phyloP scores from a whole-genome alignment of 2,113 vertebrate genomes.

The Heterochromis multidens region DNA sequence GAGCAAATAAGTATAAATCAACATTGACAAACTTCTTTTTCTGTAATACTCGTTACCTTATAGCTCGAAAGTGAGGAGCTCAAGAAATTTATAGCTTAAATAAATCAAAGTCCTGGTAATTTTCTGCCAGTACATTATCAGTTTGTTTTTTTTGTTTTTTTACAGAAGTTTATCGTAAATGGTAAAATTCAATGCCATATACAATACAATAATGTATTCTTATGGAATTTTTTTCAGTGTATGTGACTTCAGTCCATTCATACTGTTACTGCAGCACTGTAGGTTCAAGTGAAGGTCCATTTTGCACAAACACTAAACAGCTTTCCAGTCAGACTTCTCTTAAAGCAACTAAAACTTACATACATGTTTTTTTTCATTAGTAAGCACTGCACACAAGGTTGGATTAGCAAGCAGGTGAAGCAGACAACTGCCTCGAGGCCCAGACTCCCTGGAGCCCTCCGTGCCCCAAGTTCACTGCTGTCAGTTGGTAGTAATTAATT shows the following conservation, averaged over 20 bases:
- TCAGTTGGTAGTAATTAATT: not conserved
- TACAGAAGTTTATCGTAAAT: too few species aligned
- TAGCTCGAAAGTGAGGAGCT: not conserved
- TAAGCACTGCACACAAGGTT: not conserved
- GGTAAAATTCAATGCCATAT: too few species aligned
- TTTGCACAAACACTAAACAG: not conserved
- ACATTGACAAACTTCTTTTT: not conserved
- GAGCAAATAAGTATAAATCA: not conserved
- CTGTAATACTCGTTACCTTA: not conserved
- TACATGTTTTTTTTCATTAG: not conserved
- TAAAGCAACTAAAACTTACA: not conserved
- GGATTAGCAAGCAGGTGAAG: slow-evolving; percentile 1
- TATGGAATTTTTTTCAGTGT: not conserved
- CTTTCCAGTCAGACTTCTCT: not conserved
- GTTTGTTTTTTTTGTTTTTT: not conserved
- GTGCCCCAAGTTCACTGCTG: not conserved
- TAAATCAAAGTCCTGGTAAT: not conserved
- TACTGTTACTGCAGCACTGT: not conserved
- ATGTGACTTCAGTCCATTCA: not conserved
- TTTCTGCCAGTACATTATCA: not conserved
- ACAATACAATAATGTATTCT: too few species aligned
- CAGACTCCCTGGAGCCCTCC: not conserved
- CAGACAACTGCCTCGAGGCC: not conserved
- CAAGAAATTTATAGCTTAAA: not conserved
- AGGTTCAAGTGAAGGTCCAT: not conserved